A percentile compares a stretch with the other conserved stretches of the same genome.
Evolutionary conservation across 2,797 vertebrate species (phyloP).

Genomic region (Coreius guichenoti): DNA sequence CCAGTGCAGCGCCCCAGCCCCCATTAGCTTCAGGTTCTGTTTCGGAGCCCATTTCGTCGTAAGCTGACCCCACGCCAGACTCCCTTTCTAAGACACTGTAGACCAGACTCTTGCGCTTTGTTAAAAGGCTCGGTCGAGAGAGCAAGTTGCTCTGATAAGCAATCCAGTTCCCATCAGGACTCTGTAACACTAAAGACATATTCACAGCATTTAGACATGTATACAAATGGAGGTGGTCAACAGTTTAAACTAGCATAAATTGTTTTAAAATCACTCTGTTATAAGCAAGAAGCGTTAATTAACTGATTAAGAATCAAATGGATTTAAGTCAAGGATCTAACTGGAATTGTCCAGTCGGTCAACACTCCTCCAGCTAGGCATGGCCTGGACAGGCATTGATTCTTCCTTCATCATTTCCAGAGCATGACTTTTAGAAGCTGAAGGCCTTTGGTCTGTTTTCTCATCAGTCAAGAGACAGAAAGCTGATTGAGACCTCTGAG

Average conservation of each 20-base stretch:
- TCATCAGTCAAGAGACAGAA: conserved; percentile 69
- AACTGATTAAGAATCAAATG: conserved; percentile 9
- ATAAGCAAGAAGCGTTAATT: neutral
- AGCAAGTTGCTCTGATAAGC: conserved; percentile 84
- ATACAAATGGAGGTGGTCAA: neutral
- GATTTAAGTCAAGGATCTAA: conserved; percentile 63
- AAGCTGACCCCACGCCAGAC: conserved; percentile 86
- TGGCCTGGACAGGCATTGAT: conserved; percentile 52
- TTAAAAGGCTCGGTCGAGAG: conserved; percentile 84
- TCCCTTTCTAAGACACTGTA: conserved; percentile 87
- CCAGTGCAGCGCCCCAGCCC: conserved; percentile 70
- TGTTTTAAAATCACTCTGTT: neutral
- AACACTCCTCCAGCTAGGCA: conserved; percentile 86
- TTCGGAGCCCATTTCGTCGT: conserved; percentile 89
- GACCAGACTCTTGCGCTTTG: conserved; percentile 86
- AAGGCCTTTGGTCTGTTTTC: conserved; percentile 35
- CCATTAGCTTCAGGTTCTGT: conserved; percentile 83
- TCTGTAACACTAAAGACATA: conserved; percentile 83
- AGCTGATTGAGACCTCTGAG: conserved; percentile 73
- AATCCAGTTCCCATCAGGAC: conserved; percentile 96
- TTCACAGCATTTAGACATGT: conserved; percentile 15
- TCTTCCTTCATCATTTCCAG: conserved; percentile 69
- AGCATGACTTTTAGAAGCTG: conserved; percentile 21
- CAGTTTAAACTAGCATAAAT: neutral
- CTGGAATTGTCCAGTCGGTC: conserved; percentile 87